A percentile compares a stretch with the other conserved stretches of the same genome.
Evolutionary conservation across 2,113 vertebrate species (phyloP).

Genomic region (Polypterus senegalus): DNA sequence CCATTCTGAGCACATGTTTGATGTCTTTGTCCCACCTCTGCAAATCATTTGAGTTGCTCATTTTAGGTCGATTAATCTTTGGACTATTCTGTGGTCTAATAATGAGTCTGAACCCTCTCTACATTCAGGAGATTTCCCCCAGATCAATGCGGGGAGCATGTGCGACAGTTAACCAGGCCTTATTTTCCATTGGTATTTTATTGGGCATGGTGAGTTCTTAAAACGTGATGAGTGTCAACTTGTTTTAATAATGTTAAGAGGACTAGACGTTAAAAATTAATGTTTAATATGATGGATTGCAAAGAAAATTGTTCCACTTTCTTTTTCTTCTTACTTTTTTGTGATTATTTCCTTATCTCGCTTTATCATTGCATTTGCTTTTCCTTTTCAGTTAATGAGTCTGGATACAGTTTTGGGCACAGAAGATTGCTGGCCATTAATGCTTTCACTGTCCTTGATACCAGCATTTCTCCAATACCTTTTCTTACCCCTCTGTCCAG

Average conservation of each 20-base stretch:
- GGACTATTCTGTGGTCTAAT: constrained; percentile 57
- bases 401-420: constrained; percentile 52
- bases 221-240: background rate
- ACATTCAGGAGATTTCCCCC: constrained; percentile 58
- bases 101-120: constrained; percentile 59
- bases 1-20: constrained; percentile 39
- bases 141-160: constrained; percentile 53
- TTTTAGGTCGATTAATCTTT: constrained; percentile 50
- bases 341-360: background rate
- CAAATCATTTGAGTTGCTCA: constrained; percentile 49
- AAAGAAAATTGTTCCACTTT: too few relatives aligned
- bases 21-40: constrained; percentile 48
- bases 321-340: too few relatives aligned
- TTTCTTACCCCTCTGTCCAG: constrained; percentile 53
- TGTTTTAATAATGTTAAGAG: too few relatives aligned
- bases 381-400: constrained; percentile 43
- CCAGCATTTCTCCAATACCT: constrained; percentile 50
- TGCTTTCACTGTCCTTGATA: constrained; percentile 55
- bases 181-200: constrained; percentile 46
- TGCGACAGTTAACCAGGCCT: constrained; percentile 57
- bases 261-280: too few relatives aligned
- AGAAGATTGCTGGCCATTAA: constrained; percentile 41
- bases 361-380: background rate
- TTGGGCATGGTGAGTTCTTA: constrained; percentile 49
- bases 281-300: too few relatives aligned